A percentile compares a stretch with the other conserved stretches of the same genome.
phyloP scores from a whole-genome alignment of 2,888 invertebrate species.

The Malachius bipustulatus region DNA sequence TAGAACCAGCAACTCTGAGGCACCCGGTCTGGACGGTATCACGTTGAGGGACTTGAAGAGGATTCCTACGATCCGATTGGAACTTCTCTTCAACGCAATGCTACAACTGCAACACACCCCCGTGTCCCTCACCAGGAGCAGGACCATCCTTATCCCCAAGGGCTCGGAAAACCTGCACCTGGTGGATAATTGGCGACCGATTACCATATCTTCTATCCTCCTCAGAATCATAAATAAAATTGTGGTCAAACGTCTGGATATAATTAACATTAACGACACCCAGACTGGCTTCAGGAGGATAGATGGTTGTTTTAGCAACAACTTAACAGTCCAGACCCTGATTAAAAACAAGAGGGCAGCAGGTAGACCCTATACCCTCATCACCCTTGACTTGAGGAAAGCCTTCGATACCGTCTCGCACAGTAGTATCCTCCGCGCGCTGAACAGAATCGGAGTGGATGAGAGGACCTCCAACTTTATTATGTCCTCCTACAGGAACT shows the following conservation, averaged over 20 bases:
- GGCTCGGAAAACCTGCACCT: background rate
- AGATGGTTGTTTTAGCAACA: slow-evolving; percentile 17
- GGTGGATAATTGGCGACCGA: slow-evolving; percentile 8
- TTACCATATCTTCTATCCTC: slow-evolving; percentile 7
- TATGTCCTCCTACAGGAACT: slow-evolving; percentile 6
- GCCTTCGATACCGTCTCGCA: slow-evolving; percentile 19
- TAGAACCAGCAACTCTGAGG: too few species aligned
- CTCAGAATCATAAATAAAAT: background rate
- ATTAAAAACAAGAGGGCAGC: slow-evolving; percentile 9
- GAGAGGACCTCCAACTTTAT: slow-evolving; percentile 8
- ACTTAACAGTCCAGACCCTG: slow-evolving; percentile 11
- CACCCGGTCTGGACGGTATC: too few species aligned
- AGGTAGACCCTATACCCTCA: slow-evolving; percentile 10
- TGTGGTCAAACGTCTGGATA: too few species aligned
- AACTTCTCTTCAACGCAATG: slow-evolving; percentile 5
- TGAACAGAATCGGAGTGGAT: slow-evolving; percentile 11
- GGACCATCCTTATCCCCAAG: slow-evolving; percentile 8
- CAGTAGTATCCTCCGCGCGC: slow-evolving; percentile 11
- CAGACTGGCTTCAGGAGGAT: slow-evolving; percentile 17
- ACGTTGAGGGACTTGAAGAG: background rate
- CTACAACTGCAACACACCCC: slow-evolving; percentile 2
- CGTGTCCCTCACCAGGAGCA: background rate
- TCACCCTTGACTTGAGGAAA: slow-evolving; percentile 16
- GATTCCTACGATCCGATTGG: background rate
- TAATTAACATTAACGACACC: background rate